Evolutionary conservation across 1,140 invertebrate genomes (phyloP).

Genomic region (Sarcophaga bullata): DNA sequence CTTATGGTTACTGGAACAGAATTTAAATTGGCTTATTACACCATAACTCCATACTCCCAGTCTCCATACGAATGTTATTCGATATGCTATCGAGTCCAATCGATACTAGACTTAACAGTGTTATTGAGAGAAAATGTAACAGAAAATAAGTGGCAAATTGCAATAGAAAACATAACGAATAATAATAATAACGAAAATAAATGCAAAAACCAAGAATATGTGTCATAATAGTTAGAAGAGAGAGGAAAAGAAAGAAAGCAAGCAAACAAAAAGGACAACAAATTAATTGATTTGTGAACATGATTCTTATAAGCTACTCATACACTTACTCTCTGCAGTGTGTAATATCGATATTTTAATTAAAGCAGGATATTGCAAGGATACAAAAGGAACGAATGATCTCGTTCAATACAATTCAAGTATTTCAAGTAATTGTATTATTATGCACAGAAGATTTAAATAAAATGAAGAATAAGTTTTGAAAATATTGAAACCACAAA

Average conservation of each 20-base stretch:
- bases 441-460: too few relatives aligned
- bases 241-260: too few relatives aligned
- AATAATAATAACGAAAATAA: not conserved
- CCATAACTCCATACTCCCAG: not conserved
- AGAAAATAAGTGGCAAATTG: not conserved
- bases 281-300: constrained; percentile 11
- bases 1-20: constrained; percentile 11
- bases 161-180: not conserved
- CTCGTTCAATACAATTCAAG: too few relatives aligned
- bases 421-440: too few relatives aligned
- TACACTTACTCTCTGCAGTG: not conserved
- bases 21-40: constrained; percentile 7
- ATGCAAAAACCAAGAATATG: not conserved
- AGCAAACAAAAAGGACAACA: not conserved
- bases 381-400: not conserved
- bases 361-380: not conserved
- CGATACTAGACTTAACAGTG: not conserved
- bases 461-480: too few relatives aligned
- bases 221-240: not conserved
- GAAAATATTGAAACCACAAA: too few relatives aligned
- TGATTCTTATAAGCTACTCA: not conserved
- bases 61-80: not conserved
- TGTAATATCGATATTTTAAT: constrained; percentile 10
- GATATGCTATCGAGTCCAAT: not conserved
- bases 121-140: not conserved